Percentiles rank a stretch among this genome's conserved stretches.
Conservation (phyloP, 1,140 invertebrate genomes). For the Wiebesia pumilae region DNA sequence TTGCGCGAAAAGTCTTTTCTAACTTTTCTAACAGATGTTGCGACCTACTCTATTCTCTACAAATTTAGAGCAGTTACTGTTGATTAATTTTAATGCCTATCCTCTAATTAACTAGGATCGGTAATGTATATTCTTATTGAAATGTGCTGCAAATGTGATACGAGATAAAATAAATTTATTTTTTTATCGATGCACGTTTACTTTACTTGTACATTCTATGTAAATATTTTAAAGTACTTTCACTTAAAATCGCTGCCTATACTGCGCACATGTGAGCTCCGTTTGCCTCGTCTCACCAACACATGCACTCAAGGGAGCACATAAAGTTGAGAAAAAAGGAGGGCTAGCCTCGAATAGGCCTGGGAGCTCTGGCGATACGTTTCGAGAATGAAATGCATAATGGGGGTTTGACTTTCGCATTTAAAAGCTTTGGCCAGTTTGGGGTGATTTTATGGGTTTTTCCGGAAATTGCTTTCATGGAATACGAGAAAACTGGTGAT, state of each 20-base stretch:
- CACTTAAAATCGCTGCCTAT: background rate
- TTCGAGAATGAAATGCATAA: conserved; percentile 9
- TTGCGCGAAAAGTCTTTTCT: too few relatives aligned
- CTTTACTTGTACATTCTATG: background rate
- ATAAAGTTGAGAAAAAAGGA: conserved; percentile 8
- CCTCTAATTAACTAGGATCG: too few relatives aligned
- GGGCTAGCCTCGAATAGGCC: background rate
- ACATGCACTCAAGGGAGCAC: background rate
- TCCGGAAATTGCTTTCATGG: conserved; percentile 36
- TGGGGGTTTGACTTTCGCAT: conserved; percentile 21
- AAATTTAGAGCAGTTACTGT: too few relatives aligned
- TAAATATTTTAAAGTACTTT: background rate
- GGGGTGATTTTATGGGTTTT: conserved; percentile 48
- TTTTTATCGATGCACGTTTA: background rate
- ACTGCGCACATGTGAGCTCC: background rate
- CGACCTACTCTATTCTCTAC: too few relatives aligned
- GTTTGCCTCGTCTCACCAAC: background rate
- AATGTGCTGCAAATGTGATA: too few relatives aligned
- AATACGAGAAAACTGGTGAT: background rate
- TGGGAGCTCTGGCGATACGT: background rate
- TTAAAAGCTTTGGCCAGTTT: conserved; percentile 5
- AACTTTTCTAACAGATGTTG: too few relatives aligned
- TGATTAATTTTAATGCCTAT: too few relatives aligned
- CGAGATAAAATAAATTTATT: background rate
- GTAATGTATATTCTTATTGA: too few relatives aligned